Conservation (phyloP, 1,140 invertebrate species). For the Charaxes varanes region DNA sequence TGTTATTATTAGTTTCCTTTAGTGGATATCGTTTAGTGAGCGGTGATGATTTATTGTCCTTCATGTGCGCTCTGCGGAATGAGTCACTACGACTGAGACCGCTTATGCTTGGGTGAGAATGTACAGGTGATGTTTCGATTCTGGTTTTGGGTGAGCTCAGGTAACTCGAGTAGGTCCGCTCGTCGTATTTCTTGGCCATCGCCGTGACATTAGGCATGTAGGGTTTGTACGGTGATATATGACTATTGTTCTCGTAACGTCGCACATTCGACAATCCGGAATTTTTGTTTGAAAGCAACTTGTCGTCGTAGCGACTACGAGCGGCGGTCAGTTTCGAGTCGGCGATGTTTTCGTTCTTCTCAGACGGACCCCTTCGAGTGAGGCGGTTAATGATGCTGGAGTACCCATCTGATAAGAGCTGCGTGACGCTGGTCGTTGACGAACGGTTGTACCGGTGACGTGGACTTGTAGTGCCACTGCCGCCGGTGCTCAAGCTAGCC, state of each 20-base stretch:
- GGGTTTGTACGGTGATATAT: conserved; percentile 52
- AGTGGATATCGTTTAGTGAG: conserved; percentile 61
- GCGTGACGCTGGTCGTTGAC: conserved; percentile 87
- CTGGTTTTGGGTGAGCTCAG: conserved; percentile 46
- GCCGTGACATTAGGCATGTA: conserved; percentile 36
- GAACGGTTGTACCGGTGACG: conserved; percentile 82
- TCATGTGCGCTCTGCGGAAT: conserved; percentile 56
- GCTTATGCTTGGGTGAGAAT: conserved; percentile 44
- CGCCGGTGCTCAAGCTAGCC: conserved; percentile 44
- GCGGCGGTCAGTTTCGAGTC: conserved; percentile 45
- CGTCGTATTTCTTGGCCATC: conserved; percentile 48
- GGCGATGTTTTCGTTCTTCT: conserved; percentile 55
- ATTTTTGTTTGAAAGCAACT: conserved; percentile 50
- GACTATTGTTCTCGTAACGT: conserved; percentile 63
- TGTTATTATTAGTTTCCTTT: conserved; percentile 65
- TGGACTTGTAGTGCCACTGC: conserved; percentile 48
- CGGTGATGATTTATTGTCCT: conserved; percentile 61
- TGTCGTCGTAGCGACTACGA: conserved; percentile 60
- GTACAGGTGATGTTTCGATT: conserved; percentile 56
- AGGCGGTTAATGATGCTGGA: conserved; percentile 86
- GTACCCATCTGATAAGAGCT: conserved; percentile 88
- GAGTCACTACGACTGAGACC: conserved; percentile 56
- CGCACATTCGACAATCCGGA: conserved; percentile 49
- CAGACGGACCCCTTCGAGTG: conserved; percentile 83
- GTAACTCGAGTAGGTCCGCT: conserved; percentile 55